These are phyloP conservation scores for Callopanchax toddi DNA, from an alignment of 2,113 vertebrate genomes.

Conservation along the genomic window DNA sequence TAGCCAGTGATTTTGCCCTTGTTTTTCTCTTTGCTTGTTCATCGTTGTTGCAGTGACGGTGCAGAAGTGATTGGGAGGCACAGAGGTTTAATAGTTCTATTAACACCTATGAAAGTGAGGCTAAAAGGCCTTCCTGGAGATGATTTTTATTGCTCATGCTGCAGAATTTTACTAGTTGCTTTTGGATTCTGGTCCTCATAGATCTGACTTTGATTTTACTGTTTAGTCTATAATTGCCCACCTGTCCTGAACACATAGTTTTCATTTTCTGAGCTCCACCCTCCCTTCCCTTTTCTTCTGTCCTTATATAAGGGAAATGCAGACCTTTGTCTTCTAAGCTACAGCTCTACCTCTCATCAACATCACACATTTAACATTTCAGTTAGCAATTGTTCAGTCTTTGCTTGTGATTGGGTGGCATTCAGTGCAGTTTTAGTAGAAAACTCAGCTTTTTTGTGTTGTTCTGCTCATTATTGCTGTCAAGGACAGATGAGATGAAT, in stretches of 20 bases:
- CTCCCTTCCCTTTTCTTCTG: neutral
- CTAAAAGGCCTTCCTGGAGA: neutral
- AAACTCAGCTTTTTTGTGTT: neutral
- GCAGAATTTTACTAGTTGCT: neutral
- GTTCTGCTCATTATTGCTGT: neutral
- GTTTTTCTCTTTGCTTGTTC: too few relatives aligned
- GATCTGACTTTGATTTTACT: neutral
- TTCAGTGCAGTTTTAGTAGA: neutral
- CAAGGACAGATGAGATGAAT: neutral
- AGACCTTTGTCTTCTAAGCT: neutral
- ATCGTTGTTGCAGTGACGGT: too few relatives aligned
- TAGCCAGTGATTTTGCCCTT: too few relatives aligned
- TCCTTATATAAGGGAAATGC: too few relatives aligned
- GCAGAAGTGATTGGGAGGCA: neutral
- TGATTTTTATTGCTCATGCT: neutral
- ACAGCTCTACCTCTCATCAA: neutral
- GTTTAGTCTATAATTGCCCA: neutral
- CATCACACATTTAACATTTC: neutral
- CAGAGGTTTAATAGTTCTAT: neutral
- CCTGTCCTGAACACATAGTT: neutral
- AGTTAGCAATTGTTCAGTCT: neutral
- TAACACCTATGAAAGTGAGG: neutral
- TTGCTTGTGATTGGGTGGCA: neutral
- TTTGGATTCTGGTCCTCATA: neutral
- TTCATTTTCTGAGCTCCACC: neutral